phyloP scores from a whole-genome alignment of 2,113 vertebrate species.

The Columbina picui region DNA sequence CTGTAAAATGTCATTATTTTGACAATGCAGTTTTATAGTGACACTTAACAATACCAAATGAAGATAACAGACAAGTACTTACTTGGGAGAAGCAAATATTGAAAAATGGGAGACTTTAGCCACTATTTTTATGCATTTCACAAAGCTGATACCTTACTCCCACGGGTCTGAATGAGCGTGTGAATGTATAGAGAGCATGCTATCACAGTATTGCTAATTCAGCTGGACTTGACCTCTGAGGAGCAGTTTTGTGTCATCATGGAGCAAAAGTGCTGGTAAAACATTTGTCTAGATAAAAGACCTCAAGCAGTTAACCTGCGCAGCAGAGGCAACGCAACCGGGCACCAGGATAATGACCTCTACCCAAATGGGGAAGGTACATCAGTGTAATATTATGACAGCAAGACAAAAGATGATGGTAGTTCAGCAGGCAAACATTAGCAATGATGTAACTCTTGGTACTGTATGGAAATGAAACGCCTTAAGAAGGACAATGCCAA shows the following conservation, averaged over 20 bases:
- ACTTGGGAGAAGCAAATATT: not conserved
- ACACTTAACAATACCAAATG: not conserved
- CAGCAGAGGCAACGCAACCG: constrained; percentile 72
- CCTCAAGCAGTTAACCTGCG: constrained; percentile 82
- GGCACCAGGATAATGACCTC: constrained; percentile 79
- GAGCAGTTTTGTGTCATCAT: constrained; percentile 63
- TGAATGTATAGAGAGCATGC: constrained; percentile 27
- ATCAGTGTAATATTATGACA: constrained; percentile 74
- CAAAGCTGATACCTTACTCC: not conserved
- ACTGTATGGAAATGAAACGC: constrained; percentile 68
- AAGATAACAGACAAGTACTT: not conserved
- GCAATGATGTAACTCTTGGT: constrained; percentile 68
- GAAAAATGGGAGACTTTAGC: not conserved
- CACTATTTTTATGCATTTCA: constrained; percentile 37
- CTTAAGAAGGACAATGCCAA: constrained; percentile 58
- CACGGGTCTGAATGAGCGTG: not conserved
- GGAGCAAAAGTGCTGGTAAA: constrained; percentile 68
- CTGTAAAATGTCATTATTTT: not conserved
- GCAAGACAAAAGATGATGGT: constrained; percentile 73
- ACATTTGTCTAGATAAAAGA: constrained; percentile 82
- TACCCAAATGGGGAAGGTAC: constrained; percentile 79
- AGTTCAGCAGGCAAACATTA: constrained; percentile 77
- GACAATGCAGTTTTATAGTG: not conserved
- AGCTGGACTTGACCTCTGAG: constrained; percentile 62
- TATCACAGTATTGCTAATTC: constrained; percentile 57